phyloP scores from a whole-genome alignment of 2,797 vertebrate genomes.

The Protosalanx chinensis region DNA sequence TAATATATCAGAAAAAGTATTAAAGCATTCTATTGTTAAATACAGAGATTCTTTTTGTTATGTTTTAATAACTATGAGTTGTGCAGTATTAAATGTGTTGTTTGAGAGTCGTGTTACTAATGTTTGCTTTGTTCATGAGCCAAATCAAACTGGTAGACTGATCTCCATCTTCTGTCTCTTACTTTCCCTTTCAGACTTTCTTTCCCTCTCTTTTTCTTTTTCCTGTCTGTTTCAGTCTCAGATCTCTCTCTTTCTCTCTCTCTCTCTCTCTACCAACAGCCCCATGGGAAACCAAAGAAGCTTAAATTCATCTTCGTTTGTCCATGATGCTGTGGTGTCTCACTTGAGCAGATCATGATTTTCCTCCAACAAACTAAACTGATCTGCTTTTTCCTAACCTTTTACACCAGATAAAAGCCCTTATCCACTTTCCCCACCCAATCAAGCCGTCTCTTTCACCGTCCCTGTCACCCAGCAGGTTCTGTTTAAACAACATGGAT shows the following conservation, averaged over 20 bases:
- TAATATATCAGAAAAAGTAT: conserved; percentile 28
- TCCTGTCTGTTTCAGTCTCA: too few species aligned
- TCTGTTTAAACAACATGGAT: conserved; percentile 68
- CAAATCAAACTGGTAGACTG: conserved; percentile 62
- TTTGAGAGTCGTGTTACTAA: conserved; percentile 53
- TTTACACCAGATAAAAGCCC: conserved; percentile 70
- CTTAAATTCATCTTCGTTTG: conserved; percentile 38
- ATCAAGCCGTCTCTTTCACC: conserved; percentile 58
- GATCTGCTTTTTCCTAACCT: conserved; percentile 68
- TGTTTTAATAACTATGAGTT: conserved; percentile 19
- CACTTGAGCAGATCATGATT: conserved; percentile 59
- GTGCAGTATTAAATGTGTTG: conserved; percentile 53
- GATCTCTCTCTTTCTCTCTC: not conserved
- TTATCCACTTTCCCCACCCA: conserved; percentile 60
- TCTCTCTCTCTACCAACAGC: conserved; percentile 24
- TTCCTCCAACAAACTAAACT: conserved; percentile 64
- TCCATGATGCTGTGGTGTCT: conserved; percentile 54
- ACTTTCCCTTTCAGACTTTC: not conserved
- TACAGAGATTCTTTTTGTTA: conserved; percentile 39
- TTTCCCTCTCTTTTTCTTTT: not conserved
- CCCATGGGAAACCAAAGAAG: conserved; percentile 27
- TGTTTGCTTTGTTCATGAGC: conserved; percentile 62
- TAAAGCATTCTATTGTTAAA: conserved; percentile 46
- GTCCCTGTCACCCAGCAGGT: conserved; percentile 70
- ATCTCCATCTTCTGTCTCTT: conserved; percentile 39